A percentile compares a stretch with the other conserved stretches of the same genome.
Conservation (phyloP, 2,888 invertebrate species). For the Invenusta paracnida region DNA sequence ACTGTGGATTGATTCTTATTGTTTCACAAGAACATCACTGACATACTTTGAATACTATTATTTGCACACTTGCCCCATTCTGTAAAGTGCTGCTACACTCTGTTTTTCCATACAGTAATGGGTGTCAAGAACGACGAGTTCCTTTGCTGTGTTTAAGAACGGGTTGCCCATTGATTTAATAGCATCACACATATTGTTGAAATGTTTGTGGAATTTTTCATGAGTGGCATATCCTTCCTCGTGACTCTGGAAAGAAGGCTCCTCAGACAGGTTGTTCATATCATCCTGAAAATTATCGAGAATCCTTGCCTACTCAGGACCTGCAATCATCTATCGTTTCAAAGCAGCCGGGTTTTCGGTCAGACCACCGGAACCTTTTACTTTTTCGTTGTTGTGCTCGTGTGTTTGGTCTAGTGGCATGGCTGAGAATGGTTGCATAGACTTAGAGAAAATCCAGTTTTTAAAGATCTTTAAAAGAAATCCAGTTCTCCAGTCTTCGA, state of each 20-base stretch:
- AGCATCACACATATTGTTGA: background rate
- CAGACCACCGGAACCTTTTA: conserved; percentile 6
- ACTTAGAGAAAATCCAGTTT: background rate
- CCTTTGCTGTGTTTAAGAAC: conserved; percentile 1
- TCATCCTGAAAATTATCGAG: conserved; percentile 16
- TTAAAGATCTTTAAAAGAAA: background rate
- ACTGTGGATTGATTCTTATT: background rate
- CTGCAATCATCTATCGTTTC: background rate
- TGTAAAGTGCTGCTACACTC: conserved; percentile 17
- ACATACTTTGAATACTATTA: background rate
- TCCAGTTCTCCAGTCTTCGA: conserved; percentile 21
- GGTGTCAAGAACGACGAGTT: conserved; percentile 20
- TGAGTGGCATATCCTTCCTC: conserved; percentile 11
- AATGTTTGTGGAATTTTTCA: background rate
- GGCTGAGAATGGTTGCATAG: conserved; percentile 17
- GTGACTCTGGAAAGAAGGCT: conserved; percentile 12
- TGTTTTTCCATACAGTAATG: background rate
- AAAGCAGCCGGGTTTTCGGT: background rate
- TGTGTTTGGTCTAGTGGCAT: conserved; percentile 18
- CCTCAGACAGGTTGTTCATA: conserved; percentile 26
- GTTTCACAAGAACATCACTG: conserved; percentile 9
- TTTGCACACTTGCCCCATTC: conserved; percentile 2
- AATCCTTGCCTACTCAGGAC: background rate
- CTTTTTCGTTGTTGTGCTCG: background rate
- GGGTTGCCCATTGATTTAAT: conserved; percentile 16